A percentile compares a stretch with the other conserved stretches of the same genome.
Conservation (phyloP, 1,140 invertebrate genomes). For the Lamellibrachia luymesi region DNA sequence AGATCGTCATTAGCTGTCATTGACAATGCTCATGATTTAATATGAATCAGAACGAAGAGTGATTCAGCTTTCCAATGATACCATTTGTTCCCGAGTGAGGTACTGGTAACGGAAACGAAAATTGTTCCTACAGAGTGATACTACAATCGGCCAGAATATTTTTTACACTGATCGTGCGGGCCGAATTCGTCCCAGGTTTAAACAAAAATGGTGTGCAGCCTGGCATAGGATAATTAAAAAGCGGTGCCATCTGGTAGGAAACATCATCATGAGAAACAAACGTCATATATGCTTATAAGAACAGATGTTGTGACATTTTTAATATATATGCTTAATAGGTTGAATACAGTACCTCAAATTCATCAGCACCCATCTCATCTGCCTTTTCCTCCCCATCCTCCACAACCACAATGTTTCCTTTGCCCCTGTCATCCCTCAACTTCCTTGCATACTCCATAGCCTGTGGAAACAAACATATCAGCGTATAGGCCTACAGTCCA, state of each 20-base stretch:
- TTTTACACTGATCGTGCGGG: too few species aligned
- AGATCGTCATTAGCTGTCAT: too few species aligned
- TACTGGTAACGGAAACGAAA: too few species aligned
- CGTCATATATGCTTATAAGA: not conserved
- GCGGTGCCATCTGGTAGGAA: not conserved
- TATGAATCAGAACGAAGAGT: too few species aligned
- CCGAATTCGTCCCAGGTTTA: not conserved
- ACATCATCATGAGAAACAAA: not conserved
- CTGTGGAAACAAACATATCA: constrained; percentile 28
- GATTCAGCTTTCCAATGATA: too few species aligned
- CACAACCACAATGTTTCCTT: constrained; percentile 41
- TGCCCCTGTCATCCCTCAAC: constrained; percentile 45
- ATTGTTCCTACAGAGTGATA: too few species aligned
- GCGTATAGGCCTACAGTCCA: constrained; percentile 7
- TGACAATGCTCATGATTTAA: too few species aligned
- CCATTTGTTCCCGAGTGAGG: too few species aligned
- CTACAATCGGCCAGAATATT: too few species aligned
- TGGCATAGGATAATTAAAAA: not conserved
- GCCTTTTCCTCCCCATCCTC: constrained; percentile 48
- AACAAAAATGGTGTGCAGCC: too few species aligned
- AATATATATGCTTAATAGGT: too few species aligned
- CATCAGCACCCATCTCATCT: constrained; percentile 35
- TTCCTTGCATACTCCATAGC: constrained; percentile 41
- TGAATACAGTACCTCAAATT: constrained; percentile 25
- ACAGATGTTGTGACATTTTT: not conserved